Conservation (phyloP, 1,140 invertebrate genomes). For the Drosophila nigromelanica region DNA sequence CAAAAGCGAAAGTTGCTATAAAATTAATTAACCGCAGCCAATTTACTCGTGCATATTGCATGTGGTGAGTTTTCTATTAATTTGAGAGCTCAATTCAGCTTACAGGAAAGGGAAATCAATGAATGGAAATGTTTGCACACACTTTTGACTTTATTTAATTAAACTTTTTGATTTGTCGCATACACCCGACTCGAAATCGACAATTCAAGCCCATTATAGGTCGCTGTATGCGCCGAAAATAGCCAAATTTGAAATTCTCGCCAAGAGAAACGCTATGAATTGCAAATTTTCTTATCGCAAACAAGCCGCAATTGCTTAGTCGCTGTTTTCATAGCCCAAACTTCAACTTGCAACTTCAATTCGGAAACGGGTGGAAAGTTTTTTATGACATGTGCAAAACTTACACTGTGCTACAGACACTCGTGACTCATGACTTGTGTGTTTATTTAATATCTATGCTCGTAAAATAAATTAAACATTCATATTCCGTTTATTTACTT, state of each 20-base stretch:
- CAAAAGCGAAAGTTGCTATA: slow-evolving; percentile 29
- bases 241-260: neutral
- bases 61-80: slow-evolving; percentile 42
- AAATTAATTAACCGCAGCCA: slow-evolving; percentile 49
- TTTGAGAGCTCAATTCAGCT: slow-evolving; percentile 10
- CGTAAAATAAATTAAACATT: slow-evolving; percentile 79
- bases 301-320: slow-evolving; percentile 47
- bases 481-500: slow-evolving; percentile 82
- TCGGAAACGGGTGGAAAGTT: slow-evolving; percentile 35
- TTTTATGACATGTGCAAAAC: slow-evolving; percentile 31
- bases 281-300: slow-evolving; percentile 65
- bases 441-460: slow-evolving; percentile 80
- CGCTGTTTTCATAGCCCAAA: slow-evolving; percentile 14
- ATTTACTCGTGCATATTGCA: slow-evolving; percentile 28
- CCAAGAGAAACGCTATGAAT: slow-evolving; percentile 42
- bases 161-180: slow-evolving; percentile 35
- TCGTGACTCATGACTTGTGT: slow-evolving; percentile 50
- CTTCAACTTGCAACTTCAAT: slow-evolving; percentile 9
- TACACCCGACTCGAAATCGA: neutral
- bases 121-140: slow-evolving; percentile 15
- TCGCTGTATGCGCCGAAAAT: slow-evolving; percentile 7
- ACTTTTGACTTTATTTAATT: slow-evolving; percentile 32
- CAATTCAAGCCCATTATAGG: neutral
- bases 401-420: slow-evolving; percentile 21
- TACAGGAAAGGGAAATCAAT: slow-evolving; percentile 9